Conservation (phyloP, 2,888 invertebrate species). For the Eristalis pertinax region DNA sequence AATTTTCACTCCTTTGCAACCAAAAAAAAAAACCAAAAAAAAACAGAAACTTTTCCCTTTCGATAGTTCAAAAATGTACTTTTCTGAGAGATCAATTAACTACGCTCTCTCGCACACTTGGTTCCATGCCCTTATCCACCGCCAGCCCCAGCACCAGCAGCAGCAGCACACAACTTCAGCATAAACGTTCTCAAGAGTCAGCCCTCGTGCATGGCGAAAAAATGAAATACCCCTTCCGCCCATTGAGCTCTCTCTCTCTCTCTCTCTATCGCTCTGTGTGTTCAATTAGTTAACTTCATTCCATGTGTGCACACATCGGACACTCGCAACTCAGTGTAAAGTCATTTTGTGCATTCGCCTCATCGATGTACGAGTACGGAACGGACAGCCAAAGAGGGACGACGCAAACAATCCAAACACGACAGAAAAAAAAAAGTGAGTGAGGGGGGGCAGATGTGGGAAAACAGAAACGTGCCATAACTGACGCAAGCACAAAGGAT, state of each 20-base stretch:
- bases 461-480: slow-evolving; percentile 64
- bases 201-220: neutral
- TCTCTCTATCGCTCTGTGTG: neutral
- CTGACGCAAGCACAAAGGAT: slow-evolving; percentile 66
- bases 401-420: neutral
- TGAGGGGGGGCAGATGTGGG: slow-evolving; percentile 29
- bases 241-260: neutral
- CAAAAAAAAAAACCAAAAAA: neutral
- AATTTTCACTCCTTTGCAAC: slow-evolving; percentile 21
- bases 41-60: slow-evolving; percentile 1
- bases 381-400: neutral
- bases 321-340: slow-evolving; percentile 50
- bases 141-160: neutral
- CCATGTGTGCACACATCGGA: slow-evolving; percentile 49
- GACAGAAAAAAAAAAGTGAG: neutral
- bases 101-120: neutral
- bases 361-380: slow-evolving; percentile 40
- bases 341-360: slow-evolving; percentile 53
- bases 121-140: neutral
- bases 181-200: slow-evolving; percentile 8
- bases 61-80: slow-evolving; percentile 33
- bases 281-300: slow-evolving; percentile 69
- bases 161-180: neutral
- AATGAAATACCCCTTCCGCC: neutral
- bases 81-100: slow-evolving; percentile 51